A percentile compares a stretch with the other conserved stretches of the same genome.
Conservation (phyloP, 1,140 invertebrate genomes). For the Danaus plexippus region DNA sequence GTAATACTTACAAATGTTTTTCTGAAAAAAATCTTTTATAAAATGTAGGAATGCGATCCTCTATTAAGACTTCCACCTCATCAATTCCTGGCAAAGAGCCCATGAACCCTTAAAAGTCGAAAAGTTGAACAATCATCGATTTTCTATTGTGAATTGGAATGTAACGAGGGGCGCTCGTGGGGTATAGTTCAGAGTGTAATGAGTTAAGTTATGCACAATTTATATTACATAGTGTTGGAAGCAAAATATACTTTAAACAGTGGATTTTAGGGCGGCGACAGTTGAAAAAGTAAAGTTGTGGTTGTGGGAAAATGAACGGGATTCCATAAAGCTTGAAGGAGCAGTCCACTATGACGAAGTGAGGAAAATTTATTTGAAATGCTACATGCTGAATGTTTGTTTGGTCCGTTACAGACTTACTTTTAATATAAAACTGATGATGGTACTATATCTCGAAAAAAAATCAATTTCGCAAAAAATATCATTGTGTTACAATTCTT, state of each 20-base stretch:
- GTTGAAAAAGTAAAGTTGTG: neutral
- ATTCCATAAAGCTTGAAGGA: constrained; percentile 7
- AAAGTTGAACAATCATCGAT: constrained; percentile 28
- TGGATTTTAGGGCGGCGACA: neutral
- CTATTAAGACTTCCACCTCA: constrained; percentile 3
- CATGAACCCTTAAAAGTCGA: constrained; percentile 21
- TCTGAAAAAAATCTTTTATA: neutral
- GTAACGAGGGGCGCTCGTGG: constrained; percentile 26
- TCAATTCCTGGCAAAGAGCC: constrained; percentile 23
- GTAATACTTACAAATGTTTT: no score
- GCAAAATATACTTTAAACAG: constrained; percentile 6
- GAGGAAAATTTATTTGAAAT: constrained; percentile 21
- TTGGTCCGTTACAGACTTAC: no score
- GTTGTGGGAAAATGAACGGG: constrained; percentile 6
- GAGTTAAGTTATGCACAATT: constrained; percentile 23
- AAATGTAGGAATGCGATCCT: constrained; percentile 5
- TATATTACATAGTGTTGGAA: neutral
- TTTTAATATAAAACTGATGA: no score
- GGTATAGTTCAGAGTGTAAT: constrained; percentile 27
- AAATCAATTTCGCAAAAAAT: no score
- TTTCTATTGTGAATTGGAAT: constrained; percentile 25
- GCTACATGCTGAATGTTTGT: constrained; percentile 16
- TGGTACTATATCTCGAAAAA: no score
- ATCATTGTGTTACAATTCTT: no score
- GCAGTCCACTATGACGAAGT: constrained; percentile 10